Evolutionary conservation across 2,113 vertebrate species (phyloP).

Genomic region (Macquaria ambigua): DNA sequence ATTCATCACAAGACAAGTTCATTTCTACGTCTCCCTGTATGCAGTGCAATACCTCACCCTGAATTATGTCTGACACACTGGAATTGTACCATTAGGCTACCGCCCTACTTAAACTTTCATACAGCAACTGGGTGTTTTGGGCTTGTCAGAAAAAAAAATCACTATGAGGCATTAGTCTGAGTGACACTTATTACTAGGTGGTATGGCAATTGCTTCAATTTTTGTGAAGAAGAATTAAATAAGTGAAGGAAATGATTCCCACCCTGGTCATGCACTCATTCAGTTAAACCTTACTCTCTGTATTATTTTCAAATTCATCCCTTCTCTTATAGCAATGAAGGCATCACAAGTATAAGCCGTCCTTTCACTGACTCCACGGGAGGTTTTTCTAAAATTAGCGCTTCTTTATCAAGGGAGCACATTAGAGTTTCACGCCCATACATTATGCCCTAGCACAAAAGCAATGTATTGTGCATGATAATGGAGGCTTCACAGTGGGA

Average conservation of each 20-base stretch:
- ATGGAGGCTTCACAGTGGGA: conserved; percentile 59
- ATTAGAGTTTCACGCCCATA: conserved; percentile 67
- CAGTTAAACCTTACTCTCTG: not conserved
- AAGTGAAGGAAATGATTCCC: conserved; percentile 14
- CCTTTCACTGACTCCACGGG: conserved; percentile 46
- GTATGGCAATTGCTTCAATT: not conserved
- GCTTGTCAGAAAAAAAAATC: conserved; percentile 4
- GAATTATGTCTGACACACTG: conserved; percentile 51
- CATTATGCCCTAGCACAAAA: conserved; percentile 65
- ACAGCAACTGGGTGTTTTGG: conserved; percentile 1
- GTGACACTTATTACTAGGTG: conserved; percentile 28
- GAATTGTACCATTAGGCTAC: conserved; percentile 34
- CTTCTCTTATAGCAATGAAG: conserved; percentile 32
- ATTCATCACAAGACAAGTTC: conserved; percentile 53
- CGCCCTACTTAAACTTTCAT: conserved; percentile 32
- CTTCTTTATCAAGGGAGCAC: conserved; percentile 66
- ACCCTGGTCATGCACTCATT: conserved; percentile 1
- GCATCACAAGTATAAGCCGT: conserved; percentile 27
- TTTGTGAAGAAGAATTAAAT: conserved; percentile 12
- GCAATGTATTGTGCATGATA: conserved; percentile 60
- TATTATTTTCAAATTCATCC: conserved; percentile 14
- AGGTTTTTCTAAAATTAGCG: conserved; percentile 67
- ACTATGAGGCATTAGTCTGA: conserved; percentile 3
- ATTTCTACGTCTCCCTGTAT: conserved; percentile 38
- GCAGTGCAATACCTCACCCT: conserved; percentile 42